These are phyloP conservation scores for Meloidogyne floridensis DNA, from an alignment of 1,140 invertebrate genomes.

Conservation along the genomic window DNA sequence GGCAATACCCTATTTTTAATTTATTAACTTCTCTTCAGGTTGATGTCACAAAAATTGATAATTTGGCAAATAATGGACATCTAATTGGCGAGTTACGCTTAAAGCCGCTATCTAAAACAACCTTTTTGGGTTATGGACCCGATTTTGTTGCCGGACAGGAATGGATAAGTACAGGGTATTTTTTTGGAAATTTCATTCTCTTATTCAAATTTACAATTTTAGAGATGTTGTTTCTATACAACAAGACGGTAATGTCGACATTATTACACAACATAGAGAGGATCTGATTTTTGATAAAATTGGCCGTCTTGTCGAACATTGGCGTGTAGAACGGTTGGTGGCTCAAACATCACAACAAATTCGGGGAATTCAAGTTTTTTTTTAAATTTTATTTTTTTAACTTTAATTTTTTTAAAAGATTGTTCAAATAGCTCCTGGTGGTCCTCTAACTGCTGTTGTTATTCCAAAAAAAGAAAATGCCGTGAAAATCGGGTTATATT, in stretches of 20 bases:
- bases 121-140: conserved; percentile 61
- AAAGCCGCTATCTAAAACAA: conserved; percentile 47
- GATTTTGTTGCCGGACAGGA: conserved; percentile 45
- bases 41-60: conserved; percentile 46
- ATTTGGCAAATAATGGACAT: conserved; percentile 43
- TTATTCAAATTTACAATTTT: conserved; percentile 24
- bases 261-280: conserved; percentile 51
- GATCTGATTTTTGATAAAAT: conserved; percentile 58
- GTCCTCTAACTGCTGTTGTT: conserved; percentile 58
- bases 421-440: conserved; percentile 53
- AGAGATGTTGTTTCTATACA: conserved; percentile 55
- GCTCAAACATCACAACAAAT: conserved; percentile 51
- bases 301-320: conserved; percentile 60
- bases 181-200: conserved; percentile 2
- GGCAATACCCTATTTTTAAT: too few relatives aligned
- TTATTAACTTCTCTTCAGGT: conserved; percentile 20
- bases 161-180: conserved; percentile 57
- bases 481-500: conserved; percentile 46
- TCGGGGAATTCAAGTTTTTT: conserved; percentile 55
- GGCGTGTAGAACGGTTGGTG: conserved; percentile 57
- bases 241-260: conserved; percentile 62
- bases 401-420: conserved; percentile 29
- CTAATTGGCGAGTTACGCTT: conserved; percentile 55
- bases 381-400: background rate
- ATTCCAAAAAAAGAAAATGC: conserved; percentile 48